Percentiles rank a stretch among this genome's conserved stretches.
Evolutionary conservation across 2,113 vertebrate species (phyloP).

Genomic region (Labrus mixtus): DNA sequence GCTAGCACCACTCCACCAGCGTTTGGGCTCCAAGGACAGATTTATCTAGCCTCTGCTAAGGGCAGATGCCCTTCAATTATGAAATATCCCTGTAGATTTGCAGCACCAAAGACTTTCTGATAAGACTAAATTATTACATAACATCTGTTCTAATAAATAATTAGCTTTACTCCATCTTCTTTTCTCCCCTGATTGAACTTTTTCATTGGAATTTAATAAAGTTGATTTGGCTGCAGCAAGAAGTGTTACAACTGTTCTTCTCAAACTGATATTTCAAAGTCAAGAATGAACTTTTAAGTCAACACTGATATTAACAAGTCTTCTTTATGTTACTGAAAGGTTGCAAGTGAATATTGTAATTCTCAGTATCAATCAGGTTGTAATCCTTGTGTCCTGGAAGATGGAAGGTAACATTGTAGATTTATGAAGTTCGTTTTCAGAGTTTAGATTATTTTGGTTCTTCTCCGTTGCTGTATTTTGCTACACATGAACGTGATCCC

Average conservation of each 20-base stretch:
- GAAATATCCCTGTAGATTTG: neutral
- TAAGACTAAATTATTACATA: neutral
- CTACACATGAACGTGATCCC: constrained; percentile 7
- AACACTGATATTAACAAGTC: too few relatives aligned
- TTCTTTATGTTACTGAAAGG: too few relatives aligned
- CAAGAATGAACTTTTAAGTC: neutral
- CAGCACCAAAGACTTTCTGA: neutral
- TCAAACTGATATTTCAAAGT: neutral
- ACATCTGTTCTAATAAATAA: neutral
- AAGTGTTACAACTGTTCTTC: neutral
- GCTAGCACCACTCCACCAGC: too few relatives aligned
- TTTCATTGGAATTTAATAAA: neutral
- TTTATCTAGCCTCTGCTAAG: neutral
- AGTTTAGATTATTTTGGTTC: neutral
- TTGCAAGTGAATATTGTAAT: too few relatives aligned
- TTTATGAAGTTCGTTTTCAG: too few relatives aligned
- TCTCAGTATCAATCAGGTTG: too few relatives aligned
- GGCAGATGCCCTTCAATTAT: neutral
- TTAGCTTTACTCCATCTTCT: neutral
- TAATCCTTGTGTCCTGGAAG: too few relatives aligned
- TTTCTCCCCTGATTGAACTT: neutral
- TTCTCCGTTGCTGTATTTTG: constrained; percentile 4
- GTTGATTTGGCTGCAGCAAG: neutral
- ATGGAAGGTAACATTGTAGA: neutral
- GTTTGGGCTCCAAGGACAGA: too few relatives aligned